Conservation (phyloP, 2,113 vertebrate genomes). For the Pangasianodon hypophthalmus region DNA sequence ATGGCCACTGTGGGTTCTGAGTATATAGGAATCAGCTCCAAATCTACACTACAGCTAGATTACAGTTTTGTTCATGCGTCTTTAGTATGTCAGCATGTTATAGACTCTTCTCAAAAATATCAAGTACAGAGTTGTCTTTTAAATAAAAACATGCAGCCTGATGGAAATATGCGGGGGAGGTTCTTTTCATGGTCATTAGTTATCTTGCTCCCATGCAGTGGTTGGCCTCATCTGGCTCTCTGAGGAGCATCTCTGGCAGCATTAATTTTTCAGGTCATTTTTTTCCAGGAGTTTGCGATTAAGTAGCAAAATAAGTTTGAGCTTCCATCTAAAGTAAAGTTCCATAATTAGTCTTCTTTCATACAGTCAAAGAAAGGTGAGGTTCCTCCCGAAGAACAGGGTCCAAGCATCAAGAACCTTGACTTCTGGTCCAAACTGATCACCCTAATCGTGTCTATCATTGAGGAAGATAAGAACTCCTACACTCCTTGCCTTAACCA, state of each 20-base stretch:
- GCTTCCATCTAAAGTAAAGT: constrained; percentile 30
- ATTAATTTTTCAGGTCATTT: constrained; percentile 15
- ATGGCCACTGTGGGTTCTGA: not conserved
- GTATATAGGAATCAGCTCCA: constrained; percentile 1
- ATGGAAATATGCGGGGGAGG: constrained; percentile 58
- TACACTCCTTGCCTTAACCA: constrained; percentile 98
- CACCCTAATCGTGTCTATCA: constrained; percentile 97
- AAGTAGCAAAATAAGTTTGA: not conserved
- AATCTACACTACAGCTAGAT: constrained; percentile 15
- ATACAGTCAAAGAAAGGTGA: constrained; percentile 89
- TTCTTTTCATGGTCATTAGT: constrained; percentile 55
- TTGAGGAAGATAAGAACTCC: constrained; percentile 98
- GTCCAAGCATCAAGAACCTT: constrained; percentile 97
- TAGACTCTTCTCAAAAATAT: constrained; percentile 56
- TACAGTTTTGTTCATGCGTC: constrained; percentile 49
- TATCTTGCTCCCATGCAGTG: constrained; percentile 52
- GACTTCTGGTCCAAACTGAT: constrained; percentile 99
- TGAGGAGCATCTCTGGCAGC: not conserved
- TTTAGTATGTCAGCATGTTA: constrained; percentile 56
- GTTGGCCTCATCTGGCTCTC: constrained; percentile 7
- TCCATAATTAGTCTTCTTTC: constrained; percentile 41
- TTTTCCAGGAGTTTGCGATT: not conserved
- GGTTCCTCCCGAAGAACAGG: constrained; percentile 93
- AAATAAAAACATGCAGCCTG: constrained; percentile 63
- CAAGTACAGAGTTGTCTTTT: constrained; percentile 59